Conservation (phyloP, 2,113 vertebrate species). For the Albula goreensis region DNA sequence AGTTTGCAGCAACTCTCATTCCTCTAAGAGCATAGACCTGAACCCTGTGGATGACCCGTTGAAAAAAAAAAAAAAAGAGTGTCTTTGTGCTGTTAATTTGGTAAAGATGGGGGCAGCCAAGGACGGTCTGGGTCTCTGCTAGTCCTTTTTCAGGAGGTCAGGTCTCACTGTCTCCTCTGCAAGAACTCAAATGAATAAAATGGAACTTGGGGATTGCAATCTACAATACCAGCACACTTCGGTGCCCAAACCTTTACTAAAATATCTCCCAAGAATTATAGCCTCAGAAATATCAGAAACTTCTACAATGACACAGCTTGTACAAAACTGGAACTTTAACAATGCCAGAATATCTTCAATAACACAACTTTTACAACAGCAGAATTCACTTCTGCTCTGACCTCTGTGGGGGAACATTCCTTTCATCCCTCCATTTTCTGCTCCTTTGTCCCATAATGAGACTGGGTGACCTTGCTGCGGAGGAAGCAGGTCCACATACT, state of each 20-base stretch:
- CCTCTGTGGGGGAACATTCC: background rate
- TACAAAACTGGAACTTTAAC: background rate
- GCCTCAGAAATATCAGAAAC: background rate
- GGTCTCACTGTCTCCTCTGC: no score
- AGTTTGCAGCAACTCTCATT: no score
- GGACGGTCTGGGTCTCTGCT: no score
- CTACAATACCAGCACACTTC: background rate
- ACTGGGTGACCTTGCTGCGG: background rate
- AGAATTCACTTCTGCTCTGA: background rate
- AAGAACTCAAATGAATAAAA: no score
- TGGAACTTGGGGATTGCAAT: background rate
- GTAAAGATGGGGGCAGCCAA: no score
- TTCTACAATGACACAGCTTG: background rate
- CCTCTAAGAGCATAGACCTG: no score
- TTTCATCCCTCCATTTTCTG: background rate
- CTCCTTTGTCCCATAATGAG: background rate
- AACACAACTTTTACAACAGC: background rate
- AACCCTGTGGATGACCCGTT: no score
- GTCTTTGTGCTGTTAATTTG: no score
- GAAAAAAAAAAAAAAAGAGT: no score
- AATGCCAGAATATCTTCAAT: background rate
- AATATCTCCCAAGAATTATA: background rate
- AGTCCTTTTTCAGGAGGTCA: no score
- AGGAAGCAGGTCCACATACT: background rate
- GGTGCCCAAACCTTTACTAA: background rate